Evolutionary conservation across 2,113 vertebrate species (phyloP), one percentile per base, ranked within the genome.

Genomic region (Ophthalmolycus amberensis): DNA sequence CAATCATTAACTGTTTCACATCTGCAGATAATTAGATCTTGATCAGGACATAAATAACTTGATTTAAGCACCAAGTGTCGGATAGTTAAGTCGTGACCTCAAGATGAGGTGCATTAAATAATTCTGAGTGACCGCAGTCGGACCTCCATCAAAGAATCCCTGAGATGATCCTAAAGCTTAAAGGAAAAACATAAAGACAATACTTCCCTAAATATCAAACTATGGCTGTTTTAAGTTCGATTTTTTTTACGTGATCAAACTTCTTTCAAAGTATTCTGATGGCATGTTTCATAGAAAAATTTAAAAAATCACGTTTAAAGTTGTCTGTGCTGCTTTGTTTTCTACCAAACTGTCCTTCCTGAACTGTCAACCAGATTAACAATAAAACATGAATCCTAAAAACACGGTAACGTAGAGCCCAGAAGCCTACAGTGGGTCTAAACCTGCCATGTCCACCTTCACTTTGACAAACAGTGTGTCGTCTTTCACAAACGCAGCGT

Each of bases 401-500:
- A 22, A 34, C 14, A 14, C 2, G 2, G 16, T 29, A 34, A 50
- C 3, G 6, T 34, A 4, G 14, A 12, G 9, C 3, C 3, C 71
- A 22, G 4, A 37, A 3, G 22, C 22, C 38, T 16, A 74, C 46
- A 85, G 79, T 12, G 71, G 76, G 27, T 85, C 82, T 20, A 89
- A 75, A n/a, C 87, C 87, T 0, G 71, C 5, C 58, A 67, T 79
- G 16, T 91, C 89, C 85, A 91, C 89, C 79, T 87, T 89, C 4
- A 71, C 89, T 14, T 89, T 91, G 50, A 91, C 77, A 3, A 91
- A 91, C 54, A 89, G 25, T 0, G 85, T 84, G 80, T 91, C 87
- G 0, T 91, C 85, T 59, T 70, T 76, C 6, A 91, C 3, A 3
- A 84, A 91, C 11, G 1, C 40, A 1, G 85, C 74, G 1, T 79